These are phyloP conservation scores for Rhinolophus sinicus DNA, from an alignment of 2,113 vertebrate species.

Conservation along the genomic window DNA sequence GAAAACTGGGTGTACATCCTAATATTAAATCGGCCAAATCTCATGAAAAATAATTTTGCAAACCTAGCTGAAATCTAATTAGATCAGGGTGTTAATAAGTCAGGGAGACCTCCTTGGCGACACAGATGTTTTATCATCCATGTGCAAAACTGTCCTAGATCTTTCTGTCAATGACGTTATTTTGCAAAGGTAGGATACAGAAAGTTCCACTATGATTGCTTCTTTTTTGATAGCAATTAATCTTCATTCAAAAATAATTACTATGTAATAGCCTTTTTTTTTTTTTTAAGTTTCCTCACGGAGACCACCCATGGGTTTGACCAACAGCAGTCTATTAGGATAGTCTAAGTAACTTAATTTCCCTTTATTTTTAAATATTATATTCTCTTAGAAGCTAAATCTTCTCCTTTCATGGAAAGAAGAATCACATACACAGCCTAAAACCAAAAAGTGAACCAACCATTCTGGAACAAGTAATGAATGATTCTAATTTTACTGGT, in stretches of 20 bases:
- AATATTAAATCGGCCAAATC: constrained; percentile 80
- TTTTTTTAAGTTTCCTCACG: constrained; percentile 72
- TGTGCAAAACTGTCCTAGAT: constrained; percentile 67
- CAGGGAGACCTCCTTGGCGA: constrained; percentile 65
- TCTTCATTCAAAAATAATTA: constrained; percentile 75
- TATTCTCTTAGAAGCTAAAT: neutral
- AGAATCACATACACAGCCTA: neutral
- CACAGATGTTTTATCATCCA: constrained; percentile 82
- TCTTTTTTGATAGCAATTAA: constrained; percentile 65
- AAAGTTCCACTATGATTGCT: constrained; percentile 36
- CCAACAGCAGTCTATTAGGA: neutral
- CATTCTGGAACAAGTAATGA: neutral
- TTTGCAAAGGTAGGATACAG: constrained; percentile 68
- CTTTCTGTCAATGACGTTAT: constrained; percentile 57
- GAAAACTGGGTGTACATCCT: constrained; percentile 58
- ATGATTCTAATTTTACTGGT: neutral
- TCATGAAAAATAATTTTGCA: constrained; percentile 77
- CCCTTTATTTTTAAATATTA: neutral
- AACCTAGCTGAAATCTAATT: constrained; percentile 83
- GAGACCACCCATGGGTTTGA: constrained; percentile 38
- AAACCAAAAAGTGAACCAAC: neutral
- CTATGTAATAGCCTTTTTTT: constrained; percentile 57
- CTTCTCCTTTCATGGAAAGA: neutral
- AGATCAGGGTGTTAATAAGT: constrained; percentile 81
- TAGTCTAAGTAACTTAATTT: neutral